These are phyloP conservation scores for Drosophila neonasuta DNA, from an alignment of 2,888 invertebrate genomes.

Conservation along the genomic window DNA sequence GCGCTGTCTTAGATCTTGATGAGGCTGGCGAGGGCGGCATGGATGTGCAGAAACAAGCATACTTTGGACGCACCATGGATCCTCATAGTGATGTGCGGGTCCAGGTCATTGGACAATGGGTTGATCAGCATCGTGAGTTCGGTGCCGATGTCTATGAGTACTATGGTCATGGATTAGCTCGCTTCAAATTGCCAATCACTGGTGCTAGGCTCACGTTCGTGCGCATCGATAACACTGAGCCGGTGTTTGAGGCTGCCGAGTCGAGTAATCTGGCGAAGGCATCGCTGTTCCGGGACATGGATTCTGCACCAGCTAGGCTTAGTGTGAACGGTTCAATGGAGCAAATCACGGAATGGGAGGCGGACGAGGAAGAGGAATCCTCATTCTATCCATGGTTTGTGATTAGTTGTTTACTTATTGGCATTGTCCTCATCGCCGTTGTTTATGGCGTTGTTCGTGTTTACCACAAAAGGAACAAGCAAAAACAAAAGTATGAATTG, in stretches of 20 bases:
- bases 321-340: constrained; percentile 28
- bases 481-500: constrained; percentile 71
- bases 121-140: constrained; percentile 74
- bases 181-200: constrained; percentile 63
- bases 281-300: constrained; percentile 53
- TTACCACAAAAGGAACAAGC: constrained; percentile 58
- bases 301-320: constrained; percentile 38
- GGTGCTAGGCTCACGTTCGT: constrained; percentile 64
- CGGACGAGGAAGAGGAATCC: constrained; percentile 39
- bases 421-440: constrained; percentile 54
- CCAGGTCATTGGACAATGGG: constrained; percentile 80
- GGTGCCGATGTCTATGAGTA: constrained; percentile 78
- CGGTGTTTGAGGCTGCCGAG: constrained; percentile 75
- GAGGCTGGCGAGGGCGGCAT: constrained; percentile 72
- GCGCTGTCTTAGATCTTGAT: constrained; percentile 71
- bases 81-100: constrained; percentile 72
- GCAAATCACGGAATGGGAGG: constrained; percentile 51
- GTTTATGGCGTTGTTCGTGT: constrained; percentile 67
- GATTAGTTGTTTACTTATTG: constrained; percentile 61
- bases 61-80: constrained; percentile 77
- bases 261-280: constrained; percentile 62
- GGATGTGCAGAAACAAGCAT: constrained; percentile 75
- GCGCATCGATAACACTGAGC: constrained; percentile 76
- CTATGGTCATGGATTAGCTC: constrained; percentile 74
- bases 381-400: constrained; percentile 77